Conservation (phyloP, 2,797 vertebrate species). For the Ctenosaura bakeri region DNA sequence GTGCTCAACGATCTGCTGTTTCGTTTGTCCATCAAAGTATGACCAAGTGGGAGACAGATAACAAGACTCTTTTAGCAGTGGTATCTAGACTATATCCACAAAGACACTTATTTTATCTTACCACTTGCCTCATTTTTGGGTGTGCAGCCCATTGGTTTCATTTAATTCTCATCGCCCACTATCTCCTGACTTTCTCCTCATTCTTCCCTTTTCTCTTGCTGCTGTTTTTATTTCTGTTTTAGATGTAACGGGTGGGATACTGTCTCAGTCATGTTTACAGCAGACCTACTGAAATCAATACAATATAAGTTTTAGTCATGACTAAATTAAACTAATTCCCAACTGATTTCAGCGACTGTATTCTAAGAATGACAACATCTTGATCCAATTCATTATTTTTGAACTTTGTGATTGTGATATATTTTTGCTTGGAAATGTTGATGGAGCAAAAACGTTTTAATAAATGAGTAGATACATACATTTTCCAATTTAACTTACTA, state of each 20-base stretch:
- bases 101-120: background rate
- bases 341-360: background rate
- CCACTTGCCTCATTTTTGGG: background rate
- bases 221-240: constrained; percentile 2
- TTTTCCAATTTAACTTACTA: background rate
- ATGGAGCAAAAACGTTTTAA: background rate
- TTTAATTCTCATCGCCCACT: background rate
- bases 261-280: background rate
- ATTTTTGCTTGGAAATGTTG: background rate
- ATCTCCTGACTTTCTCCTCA: background rate
- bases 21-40: background rate
- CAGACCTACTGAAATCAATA: background rate
- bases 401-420: background rate
- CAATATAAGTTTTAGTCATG: background rate
- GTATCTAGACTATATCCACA: background rate
- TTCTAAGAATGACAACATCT: background rate
- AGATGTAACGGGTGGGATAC: background rate
- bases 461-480: background rate
- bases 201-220: background rate
- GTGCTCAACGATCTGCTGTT: background rate
- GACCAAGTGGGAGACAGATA: background rate
- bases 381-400: background rate
- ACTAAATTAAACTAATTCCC: background rate
- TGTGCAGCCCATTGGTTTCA: background rate
- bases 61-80: background rate